A percentile compares a stretch with the other conserved stretches of the same genome.
phyloP scores from a whole-genome alignment of 2,888 invertebrate genomes.

The Conomelus anceps region DNA sequence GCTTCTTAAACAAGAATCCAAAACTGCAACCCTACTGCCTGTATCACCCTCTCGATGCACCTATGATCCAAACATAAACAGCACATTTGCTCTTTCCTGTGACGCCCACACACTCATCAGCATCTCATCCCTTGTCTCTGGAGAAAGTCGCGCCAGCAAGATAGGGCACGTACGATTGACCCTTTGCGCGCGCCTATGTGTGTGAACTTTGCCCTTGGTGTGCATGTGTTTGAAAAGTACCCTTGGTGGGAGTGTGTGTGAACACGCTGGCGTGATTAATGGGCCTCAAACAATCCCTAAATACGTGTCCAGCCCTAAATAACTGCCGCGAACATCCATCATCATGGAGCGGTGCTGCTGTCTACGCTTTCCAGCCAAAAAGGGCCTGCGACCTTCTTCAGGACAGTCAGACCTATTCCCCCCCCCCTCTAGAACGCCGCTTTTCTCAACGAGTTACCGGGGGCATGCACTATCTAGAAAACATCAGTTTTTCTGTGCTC shows the following conservation, averaged over 20 bases:
- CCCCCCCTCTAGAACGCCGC: not conserved
- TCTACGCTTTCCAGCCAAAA: not conserved
- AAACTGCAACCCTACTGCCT: too few species aligned
- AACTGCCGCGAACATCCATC: slow-evolving; percentile 23
- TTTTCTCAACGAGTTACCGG: not conserved
- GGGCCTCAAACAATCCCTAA: slow-evolving; percentile 23
- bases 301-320: slow-evolving; percentile 27
- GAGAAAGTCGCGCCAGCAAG: slow-evolving; percentile 7
- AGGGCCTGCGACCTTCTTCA: not conserved
- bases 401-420: not conserved
- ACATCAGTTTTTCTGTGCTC: not conserved
- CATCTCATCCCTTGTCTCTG: not conserved
- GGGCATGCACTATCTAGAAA: not conserved
- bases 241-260: too few species aligned
- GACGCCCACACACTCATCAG: not conserved
- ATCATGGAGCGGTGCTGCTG: not conserved
- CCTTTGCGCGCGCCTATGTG: not conserved
- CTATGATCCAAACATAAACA: not conserved
- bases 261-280: slow-evolving; percentile 24
- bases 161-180: slow-evolving; percentile 25
- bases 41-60: not conserved
- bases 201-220: not conserved
- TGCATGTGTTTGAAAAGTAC: too few species aligned
- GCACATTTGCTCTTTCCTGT: not conserved
- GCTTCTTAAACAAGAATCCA: too few species aligned